phyloP scores from a whole-genome alignment of 2,113 vertebrate species.

The Lutjanus erythropterus region DNA sequence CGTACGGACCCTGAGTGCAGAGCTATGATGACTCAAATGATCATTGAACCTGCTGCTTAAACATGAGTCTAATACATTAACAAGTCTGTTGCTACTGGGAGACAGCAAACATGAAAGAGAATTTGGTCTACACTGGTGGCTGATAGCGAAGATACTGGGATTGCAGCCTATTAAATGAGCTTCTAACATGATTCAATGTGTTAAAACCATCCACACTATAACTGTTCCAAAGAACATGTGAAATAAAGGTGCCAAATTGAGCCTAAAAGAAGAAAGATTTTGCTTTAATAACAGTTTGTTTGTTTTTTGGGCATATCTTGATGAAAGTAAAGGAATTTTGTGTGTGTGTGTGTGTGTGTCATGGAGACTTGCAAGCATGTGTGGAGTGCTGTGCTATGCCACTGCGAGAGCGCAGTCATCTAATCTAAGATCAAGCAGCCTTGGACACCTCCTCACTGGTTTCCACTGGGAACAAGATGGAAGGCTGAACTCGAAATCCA shows the following conservation, averaged over 20 bases:
- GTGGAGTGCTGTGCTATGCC: slow-evolving; percentile 32
- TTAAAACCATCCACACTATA: slow-evolving; percentile 18
- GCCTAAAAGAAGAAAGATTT: slow-evolving; percentile 23
- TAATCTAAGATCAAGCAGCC: slow-evolving; percentile 74
- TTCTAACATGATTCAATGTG: slow-evolving; percentile 3
- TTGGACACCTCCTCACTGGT: slow-evolving; percentile 67
- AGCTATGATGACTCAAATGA: slow-evolving; percentile 25
- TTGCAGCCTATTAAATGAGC: slow-evolving; percentile 10
- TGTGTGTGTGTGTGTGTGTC: slow-evolving; percentile 3
- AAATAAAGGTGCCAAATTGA: slow-evolving; percentile 24
- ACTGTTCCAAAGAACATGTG: slow-evolving; percentile 30
- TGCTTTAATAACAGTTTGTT: slow-evolving; percentile 27
- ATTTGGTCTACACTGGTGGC: background rate
- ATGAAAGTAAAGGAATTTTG: background rate
- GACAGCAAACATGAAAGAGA: background rate
- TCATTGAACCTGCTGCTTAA: slow-evolving; percentile 16
- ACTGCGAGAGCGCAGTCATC: slow-evolving; percentile 60
- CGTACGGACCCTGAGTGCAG: slow-evolving; percentile 18
- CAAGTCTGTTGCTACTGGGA: background rate
- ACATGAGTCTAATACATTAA: background rate
- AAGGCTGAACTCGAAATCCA: slow-evolving; percentile 46
- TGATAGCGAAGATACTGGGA: slow-evolving; percentile 1
- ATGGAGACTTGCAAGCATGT: slow-evolving; percentile 41
- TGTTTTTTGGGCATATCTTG: slow-evolving; percentile 25
- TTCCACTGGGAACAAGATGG: slow-evolving; percentile 63